phyloP scores from a whole-genome alignment of 2,797 vertebrate species.

The Leucoraja ocellata region DNA sequence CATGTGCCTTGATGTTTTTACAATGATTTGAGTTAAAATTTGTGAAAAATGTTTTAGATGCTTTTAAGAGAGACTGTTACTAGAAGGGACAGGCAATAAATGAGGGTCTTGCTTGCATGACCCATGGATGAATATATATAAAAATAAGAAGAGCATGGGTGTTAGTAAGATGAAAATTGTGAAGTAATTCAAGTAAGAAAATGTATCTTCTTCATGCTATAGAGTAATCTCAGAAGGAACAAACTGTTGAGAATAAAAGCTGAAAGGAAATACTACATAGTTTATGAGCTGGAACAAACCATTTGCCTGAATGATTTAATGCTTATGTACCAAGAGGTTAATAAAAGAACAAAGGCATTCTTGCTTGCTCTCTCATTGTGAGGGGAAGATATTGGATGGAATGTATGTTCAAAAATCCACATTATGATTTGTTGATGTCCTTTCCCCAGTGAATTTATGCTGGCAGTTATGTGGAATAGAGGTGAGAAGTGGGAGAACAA shows the following conservation, averaged over 20 bases:
- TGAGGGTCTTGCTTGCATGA: too few relatives aligned
- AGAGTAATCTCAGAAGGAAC: neutral
- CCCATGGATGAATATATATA: too few relatives aligned
- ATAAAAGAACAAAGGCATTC: neutral
- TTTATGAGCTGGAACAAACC: neutral
- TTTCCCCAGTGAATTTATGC: too few relatives aligned
- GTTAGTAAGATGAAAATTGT: too few relatives aligned
- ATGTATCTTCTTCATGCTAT: neutral
- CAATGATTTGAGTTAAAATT: neutral
- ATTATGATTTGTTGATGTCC: too few relatives aligned
- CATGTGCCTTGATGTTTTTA: neutral
- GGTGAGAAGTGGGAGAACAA: too few relatives aligned
- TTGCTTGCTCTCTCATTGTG: neutral
- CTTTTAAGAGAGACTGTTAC: neutral
- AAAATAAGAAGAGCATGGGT: neutral
- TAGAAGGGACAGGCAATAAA: too few relatives aligned
- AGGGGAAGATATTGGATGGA: neutral
- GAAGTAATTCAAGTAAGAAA: neutral
- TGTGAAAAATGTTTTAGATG: neutral
- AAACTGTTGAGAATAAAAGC: neutral
- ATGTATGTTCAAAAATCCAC: too few relatives aligned
- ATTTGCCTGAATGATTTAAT: neutral
- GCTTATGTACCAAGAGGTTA: neutral
- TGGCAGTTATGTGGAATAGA: neutral
- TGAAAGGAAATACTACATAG: neutral